These are phyloP conservation scores for Menidia menidia DNA, from an alignment of 2,797 vertebrate genomes.

Conservation along the genomic window DNA sequence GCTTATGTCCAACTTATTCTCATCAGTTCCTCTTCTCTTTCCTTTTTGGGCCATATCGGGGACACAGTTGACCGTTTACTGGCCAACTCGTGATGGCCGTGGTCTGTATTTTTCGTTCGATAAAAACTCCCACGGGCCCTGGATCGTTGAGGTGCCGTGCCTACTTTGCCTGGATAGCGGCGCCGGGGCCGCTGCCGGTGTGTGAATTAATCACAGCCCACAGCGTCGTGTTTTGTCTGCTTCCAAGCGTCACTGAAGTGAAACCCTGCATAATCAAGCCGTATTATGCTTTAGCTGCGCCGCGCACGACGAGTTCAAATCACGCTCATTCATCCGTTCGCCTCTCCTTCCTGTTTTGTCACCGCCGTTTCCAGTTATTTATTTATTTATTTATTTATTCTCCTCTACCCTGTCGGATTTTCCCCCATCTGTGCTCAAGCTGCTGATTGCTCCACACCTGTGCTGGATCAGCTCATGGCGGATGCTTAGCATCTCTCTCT, in stretches of 20 bases:
- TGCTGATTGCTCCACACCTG: neutral
- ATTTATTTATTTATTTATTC: neutral
- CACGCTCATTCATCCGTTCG: neutral
- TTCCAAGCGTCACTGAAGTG: constrained; percentile 6
- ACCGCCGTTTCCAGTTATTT: neutral
- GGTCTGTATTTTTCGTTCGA: constrained; percentile 14
- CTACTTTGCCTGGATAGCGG: neutral
- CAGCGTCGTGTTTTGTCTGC: constrained; percentile 17
- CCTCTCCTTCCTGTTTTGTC: neutral
- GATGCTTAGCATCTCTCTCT: neutral
- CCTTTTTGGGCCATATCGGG: neutral
- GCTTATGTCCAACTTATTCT: constrained; percentile 6
- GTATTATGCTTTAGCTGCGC: constrained; percentile 12
- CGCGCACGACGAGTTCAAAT: neutral
- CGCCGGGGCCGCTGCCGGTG: constrained; percentile 5
- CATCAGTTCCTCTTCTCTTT: constrained; percentile 15
- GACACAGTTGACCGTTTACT: constrained; percentile 11
- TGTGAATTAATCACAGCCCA: constrained; percentile 20
- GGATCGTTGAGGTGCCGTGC: constrained; percentile 11
- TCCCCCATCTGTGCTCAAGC: neutral
- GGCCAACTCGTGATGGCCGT: neutral
- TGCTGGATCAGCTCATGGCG: neutral
- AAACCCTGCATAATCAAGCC: constrained; percentile 4
- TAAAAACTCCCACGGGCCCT: neutral
- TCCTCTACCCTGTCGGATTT: neutral